These are phyloP conservation scores for Philhelius pedissequus DNA, from an alignment of 2,888 invertebrate genomes.

Conservation along the genomic window DNA sequence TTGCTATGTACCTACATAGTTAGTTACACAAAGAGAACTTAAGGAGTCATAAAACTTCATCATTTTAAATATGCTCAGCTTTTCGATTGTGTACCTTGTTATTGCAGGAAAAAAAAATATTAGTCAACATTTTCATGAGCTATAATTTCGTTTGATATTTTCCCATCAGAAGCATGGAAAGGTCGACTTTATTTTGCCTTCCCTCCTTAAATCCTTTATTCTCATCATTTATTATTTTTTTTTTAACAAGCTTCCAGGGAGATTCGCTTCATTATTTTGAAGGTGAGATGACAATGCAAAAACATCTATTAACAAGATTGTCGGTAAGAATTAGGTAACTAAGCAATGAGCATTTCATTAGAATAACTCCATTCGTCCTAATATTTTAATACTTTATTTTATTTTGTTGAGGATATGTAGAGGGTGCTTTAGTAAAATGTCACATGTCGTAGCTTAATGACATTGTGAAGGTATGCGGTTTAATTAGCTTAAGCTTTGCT, in stretches of 20 bases:
- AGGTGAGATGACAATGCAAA: background rate
- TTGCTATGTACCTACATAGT: background rate
- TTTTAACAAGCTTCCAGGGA: background rate
- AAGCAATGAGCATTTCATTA: background rate
- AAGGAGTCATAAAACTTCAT: conserved; percentile 61
- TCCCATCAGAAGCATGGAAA: background rate
- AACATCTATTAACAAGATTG: background rate
- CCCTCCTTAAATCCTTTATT: conserved; percentile 1
- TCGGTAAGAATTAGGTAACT: background rate
- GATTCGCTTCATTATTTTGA: background rate
- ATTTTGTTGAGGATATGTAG: too few species aligned
- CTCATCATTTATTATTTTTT: background rate
- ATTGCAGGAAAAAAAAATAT: background rate
- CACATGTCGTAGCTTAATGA: conserved; percentile 6
- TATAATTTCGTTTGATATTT: conserved; percentile 54
- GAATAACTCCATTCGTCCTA: background rate
- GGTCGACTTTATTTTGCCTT: background rate
- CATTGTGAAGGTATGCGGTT: conserved; percentile 12
- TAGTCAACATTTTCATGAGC: conserved; percentile 51
- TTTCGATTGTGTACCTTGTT: background rate
- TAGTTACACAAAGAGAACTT: conserved; percentile 33
- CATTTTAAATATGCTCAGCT: conserved; percentile 33
- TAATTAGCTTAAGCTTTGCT: conserved; percentile 39
- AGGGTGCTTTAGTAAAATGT: background rate
- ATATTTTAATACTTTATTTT: too few species aligned